phyloP scores from a whole-genome alignment of 2,888 invertebrate species.

The Rhogogaster chlorosoma region DNA sequence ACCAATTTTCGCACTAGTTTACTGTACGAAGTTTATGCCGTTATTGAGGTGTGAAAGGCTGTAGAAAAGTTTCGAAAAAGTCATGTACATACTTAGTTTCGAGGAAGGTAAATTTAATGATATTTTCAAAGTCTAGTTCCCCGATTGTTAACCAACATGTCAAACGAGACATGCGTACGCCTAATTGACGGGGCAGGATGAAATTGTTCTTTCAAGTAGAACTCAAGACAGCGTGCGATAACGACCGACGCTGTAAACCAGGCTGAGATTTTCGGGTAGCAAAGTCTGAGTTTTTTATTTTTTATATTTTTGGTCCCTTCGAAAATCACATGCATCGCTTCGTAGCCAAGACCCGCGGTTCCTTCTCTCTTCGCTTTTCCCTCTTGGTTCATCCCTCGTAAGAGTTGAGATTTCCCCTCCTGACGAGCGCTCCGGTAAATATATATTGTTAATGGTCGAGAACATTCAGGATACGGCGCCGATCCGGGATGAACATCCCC shows the following conservation, averaged over 20 bases:
- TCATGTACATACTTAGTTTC: neutral
- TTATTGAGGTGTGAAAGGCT: neutral
- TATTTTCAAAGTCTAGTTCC: neutral
- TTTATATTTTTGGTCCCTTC: constrained; percentile 47
- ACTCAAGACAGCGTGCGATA: constrained; percentile 44
- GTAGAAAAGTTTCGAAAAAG: neutral
- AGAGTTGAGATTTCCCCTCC: constrained; percentile 45
- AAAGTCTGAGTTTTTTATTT: constrained; percentile 53
- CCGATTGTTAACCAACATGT: neutral
- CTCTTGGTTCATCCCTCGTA: constrained; percentile 30
- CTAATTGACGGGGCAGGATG: constrained; percentile 16
- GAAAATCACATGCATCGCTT: constrained; percentile 71
- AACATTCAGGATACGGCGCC: constrained; percentile 46
- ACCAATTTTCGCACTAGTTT: constrained; percentile 13
- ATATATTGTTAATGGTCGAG: constrained; percentile 52
- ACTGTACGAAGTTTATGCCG: neutral
- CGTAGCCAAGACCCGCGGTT: constrained; percentile 69
- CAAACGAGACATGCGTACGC: neutral
- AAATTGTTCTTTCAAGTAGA: constrained; percentile 37
- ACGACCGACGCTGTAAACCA: neutral
- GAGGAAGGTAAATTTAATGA: neutral
- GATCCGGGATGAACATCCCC: constrained; percentile 35
- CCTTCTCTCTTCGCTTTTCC: constrained; percentile 55
- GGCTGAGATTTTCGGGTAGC: neutral
- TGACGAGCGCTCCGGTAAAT: constrained; percentile 40